Conservation (phyloP, 2,113 vertebrate genomes). For the Crotophaga sulcirostris region DNA sequence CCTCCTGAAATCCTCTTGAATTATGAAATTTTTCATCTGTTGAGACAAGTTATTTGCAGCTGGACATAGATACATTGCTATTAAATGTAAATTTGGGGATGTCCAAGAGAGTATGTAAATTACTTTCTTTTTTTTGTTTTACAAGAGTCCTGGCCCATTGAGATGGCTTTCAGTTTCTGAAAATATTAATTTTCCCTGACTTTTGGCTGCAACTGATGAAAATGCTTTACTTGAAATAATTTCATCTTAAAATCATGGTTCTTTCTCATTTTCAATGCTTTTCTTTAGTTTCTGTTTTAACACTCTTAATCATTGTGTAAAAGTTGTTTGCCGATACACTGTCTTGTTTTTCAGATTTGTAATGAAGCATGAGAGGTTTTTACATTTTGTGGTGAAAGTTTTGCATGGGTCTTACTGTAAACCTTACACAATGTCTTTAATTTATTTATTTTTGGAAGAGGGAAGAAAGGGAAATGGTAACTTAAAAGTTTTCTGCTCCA, state of each 20-base stretch:
- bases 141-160: neutral
- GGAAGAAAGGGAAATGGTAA: constrained; percentile 43
- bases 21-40: neutral
- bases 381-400: constrained; percentile 58
- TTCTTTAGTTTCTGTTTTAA: constrained; percentile 31
- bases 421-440: constrained; percentile 26
- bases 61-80: neutral
- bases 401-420: constrained; percentile 56
- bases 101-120: neutral
- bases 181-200: neutral
- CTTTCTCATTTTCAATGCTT: neutral
- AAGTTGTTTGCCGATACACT: neutral
- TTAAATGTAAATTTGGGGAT: neutral
- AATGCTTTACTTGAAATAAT: neutral
- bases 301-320: neutral
- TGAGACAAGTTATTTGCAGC: neutral
- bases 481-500: constrained; percentile 31
- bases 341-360: constrained; percentile 53
- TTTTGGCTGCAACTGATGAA: neutral
- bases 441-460: constrained; percentile 38
- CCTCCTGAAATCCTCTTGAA: neutral
- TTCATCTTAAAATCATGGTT: neutral
- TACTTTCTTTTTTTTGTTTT: neutral
- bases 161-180: neutral
- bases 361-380: constrained; percentile 58